Evolutionary conservation across 2,113 vertebrate species (phyloP).

Genomic region (Podiceps cristatus): DNA sequence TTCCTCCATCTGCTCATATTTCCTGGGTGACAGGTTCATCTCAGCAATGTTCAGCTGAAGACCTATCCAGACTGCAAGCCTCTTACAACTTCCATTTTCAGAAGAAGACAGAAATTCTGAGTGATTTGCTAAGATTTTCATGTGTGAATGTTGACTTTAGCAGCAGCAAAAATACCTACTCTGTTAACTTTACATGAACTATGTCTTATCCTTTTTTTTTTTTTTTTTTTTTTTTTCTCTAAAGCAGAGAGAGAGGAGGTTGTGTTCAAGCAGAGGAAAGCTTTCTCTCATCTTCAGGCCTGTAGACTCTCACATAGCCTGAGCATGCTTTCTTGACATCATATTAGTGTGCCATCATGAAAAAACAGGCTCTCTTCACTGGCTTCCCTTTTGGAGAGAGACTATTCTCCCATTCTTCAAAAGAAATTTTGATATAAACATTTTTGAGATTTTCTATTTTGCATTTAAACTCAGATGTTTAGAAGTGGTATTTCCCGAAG

Average conservation of each 20-base stretch:
- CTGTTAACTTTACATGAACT: background rate
- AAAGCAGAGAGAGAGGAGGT: background rate
- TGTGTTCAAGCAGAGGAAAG: background rate
- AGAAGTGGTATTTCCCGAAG: background rate
- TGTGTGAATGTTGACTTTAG: background rate
- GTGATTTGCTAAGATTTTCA: background rate
- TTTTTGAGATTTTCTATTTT: background rate
- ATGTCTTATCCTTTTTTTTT: background rate
- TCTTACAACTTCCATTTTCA: background rate
- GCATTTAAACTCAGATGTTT: background rate
- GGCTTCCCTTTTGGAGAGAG: background rate
- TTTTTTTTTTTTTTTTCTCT: background rate
- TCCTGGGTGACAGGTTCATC: background rate
- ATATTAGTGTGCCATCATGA: background rate
- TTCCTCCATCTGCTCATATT: background rate
- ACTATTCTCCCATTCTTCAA: background rate
- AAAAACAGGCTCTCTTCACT: background rate
- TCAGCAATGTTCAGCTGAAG: background rate
- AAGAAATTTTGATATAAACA: background rate
- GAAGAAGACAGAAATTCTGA: background rate
- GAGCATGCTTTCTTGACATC: background rate
- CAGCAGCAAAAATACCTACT: background rate
- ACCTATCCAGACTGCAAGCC: background rate
- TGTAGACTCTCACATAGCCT: background rate
- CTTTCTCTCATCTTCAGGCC: background rate